phyloP scores from a whole-genome alignment of 1,140 invertebrate genomes.

The Drosophila neocordata region DNA sequence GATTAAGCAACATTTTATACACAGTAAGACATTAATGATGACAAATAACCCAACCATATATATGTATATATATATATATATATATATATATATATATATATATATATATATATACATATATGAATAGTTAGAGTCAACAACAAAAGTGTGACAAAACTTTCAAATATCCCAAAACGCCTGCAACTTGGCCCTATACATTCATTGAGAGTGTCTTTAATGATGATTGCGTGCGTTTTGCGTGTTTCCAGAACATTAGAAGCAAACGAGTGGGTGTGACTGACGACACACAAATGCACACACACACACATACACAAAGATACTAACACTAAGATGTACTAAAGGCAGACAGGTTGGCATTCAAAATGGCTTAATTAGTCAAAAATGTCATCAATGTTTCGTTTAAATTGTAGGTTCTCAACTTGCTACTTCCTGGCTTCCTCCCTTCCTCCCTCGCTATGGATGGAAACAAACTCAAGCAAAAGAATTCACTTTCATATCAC shows the following conservation, averaged over 20 bases:
- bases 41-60: background rate
- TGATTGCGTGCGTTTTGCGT: slow-evolving; percentile 78
- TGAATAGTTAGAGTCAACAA: slow-evolving; percentile 28
- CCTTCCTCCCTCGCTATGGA: background rate
- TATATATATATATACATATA: slow-evolving; percentile 55
- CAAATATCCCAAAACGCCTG: slow-evolving; percentile 59
- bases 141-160: slow-evolving; percentile 64
- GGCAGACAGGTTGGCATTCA: slow-evolving; percentile 10
- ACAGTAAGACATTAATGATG: background rate
- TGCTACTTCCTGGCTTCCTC: no score
- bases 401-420: background rate
- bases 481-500: background rate
- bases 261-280: slow-evolving; percentile 22
- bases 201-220: slow-evolving; percentile 45
- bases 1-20: slow-evolving; percentile 43
- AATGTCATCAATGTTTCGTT: slow-evolving; percentile 58
- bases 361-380: slow-evolving; percentile 73
- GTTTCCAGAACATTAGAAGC: slow-evolving; percentile 56
- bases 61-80: slow-evolving; percentile 56
- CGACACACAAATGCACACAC: background rate
- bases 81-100: slow-evolving; percentile 54
- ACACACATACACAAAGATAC: slow-evolving; percentile 11
- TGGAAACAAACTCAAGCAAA: background rate
- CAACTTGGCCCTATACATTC: slow-evolving; percentile 19
- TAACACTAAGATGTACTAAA: background rate